Percentiles rank a stretch among this genome's conserved stretches.
phyloP scores from a whole-genome alignment of 2,797 vertebrate genomes.

The Semotilus atromaculatus region DNA sequence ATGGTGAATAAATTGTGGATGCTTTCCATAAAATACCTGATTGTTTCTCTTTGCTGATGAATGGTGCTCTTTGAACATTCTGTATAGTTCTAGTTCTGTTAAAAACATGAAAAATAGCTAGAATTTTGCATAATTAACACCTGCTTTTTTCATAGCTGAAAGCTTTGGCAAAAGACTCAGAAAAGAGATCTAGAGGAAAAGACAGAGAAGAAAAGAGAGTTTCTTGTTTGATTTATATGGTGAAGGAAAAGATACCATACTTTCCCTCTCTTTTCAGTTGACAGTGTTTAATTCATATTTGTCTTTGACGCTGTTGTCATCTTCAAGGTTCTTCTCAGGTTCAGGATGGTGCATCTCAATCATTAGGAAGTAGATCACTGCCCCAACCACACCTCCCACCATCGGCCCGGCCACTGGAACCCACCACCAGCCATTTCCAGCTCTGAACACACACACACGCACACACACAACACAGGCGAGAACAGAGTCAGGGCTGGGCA shows the following conservation, averaged over 20 bases:
- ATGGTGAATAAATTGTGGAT: not conserved
- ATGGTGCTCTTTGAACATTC: slow-evolving; percentile 3
- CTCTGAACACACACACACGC: slow-evolving; percentile 71
- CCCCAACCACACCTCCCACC: slow-evolving; percentile 87
- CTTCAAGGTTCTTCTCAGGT: slow-evolving; percentile 66
- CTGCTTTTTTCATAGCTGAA: slow-evolving; percentile 9
- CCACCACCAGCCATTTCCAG: slow-evolving; percentile 94
- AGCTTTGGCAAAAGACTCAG: slow-evolving; percentile 12
- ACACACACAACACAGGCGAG: not conserved
- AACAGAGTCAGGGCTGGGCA: not conserved
- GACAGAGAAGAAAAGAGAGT: slow-evolving; percentile 17
- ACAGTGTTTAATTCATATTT: slow-evolving; percentile 88
- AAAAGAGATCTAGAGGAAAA: slow-evolving; percentile 24
- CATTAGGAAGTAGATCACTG: slow-evolving; percentile 83
- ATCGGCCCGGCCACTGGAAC: slow-evolving; percentile 91
- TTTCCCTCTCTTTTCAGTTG: slow-evolving; percentile 65
- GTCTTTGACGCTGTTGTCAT: slow-evolving; percentile 75
- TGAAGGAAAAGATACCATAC: slow-evolving; percentile 1
- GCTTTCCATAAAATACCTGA: not conserved
- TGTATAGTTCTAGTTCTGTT: not conserved
- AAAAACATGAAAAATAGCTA: not conserved
- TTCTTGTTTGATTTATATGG: slow-evolving; percentile 33
- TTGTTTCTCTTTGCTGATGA: not conserved
- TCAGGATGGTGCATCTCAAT: slow-evolving; percentile 90
- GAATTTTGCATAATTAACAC: not conserved